Base-by-base conservation (phyloP, 2,888 invertebrate species). In the Drosophila subsilvestris region DNA sequence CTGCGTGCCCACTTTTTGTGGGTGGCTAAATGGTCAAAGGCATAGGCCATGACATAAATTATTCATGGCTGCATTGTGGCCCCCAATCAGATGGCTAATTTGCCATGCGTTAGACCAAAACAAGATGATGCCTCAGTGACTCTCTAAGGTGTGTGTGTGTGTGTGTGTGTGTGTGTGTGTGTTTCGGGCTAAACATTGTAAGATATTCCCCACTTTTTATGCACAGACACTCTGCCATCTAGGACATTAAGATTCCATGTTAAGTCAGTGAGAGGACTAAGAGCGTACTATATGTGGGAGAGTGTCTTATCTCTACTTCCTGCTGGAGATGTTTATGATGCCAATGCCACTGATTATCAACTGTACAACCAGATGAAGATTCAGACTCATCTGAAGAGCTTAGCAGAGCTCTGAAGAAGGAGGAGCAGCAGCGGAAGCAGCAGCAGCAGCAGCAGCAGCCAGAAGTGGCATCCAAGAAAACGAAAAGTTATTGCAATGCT, bases 251-350 rank as follows among this genome's bases (percentile, higher is more conserved):
- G 72, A 63, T 69, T 58, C 37, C 79, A 69, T 68, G 86, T 77
- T 87, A 83, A 73, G 71, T 74, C 71, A 67, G 56, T 66, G 47
- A 37, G 37, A 29, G 29, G 14, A 20, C 14, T 18, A 9, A 20
- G 10, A 43, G 17, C 25, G n/a, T 47, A 4, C 42, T 27, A 22
- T 47, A 65, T 53, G 48, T 66, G 43, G 67, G 43, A 20, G 55
- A 83, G 88, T 83, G 71, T 82, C 88, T 83, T 83, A 87, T 87
- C 83, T 87, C 83, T 79, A 75, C 86, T 78, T 83, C 88, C 88
- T 74, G 60, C 73, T 74, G 61, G 45, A 75, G 69, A 76, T 82
- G 82, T 82, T 87, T 84, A 87, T 77, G 79, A 85, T 87, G 86
- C 74, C 80, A 87, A 74, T 79, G 82, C 80, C 80, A 79, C 86